Conservation (phyloP, 2,888 invertebrate genomes). For the Alentia gelatinosa region DNA sequence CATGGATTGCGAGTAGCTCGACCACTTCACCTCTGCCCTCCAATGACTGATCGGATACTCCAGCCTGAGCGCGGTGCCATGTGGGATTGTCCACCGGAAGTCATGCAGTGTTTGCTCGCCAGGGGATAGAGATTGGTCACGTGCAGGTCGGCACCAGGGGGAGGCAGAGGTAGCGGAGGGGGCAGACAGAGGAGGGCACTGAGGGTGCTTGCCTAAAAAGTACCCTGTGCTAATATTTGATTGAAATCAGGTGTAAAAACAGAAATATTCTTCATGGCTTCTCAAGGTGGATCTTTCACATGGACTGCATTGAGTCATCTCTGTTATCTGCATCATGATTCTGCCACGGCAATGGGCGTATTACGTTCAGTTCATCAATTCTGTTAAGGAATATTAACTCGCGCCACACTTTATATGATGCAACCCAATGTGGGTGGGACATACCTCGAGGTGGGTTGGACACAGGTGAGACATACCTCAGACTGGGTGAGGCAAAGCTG, state of each 20-base stretch:
- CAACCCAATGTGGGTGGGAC: too few relatives aligned
- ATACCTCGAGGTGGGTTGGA: too few relatives aligned
- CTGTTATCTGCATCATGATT: too few relatives aligned
- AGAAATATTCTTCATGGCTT: too few relatives aligned
- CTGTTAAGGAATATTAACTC: too few relatives aligned
- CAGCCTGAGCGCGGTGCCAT: slow-evolving; percentile 7
- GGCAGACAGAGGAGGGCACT: neutral
- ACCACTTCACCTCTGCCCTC: slow-evolving; percentile 36
- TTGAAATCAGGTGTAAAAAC: neutral
- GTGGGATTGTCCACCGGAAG: slow-evolving; percentile 14
- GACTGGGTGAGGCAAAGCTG: too few relatives aligned
- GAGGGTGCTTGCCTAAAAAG: neutral
- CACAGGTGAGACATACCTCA: too few relatives aligned
- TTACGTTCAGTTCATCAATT: too few relatives aligned
- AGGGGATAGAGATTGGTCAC: slow-evolving; percentile 7
- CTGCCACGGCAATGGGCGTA: too few relatives aligned
- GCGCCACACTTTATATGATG: too few relatives aligned
- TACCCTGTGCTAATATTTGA: neutral
- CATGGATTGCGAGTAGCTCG: neutral
- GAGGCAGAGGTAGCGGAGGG: neutral
- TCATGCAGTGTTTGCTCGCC: slow-evolving; percentile 22
- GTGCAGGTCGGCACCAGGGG: neutral
- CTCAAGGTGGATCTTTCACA: too few relatives aligned
- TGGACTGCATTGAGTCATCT: too few relatives aligned
- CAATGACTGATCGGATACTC: slow-evolving; percentile 27